A percentile compares a stretch with the other conserved stretches of the same genome.
Evolutionary conservation across 2,113 vertebrate species (phyloP).

Genomic region (Nyctereutes procyonoides): DNA sequence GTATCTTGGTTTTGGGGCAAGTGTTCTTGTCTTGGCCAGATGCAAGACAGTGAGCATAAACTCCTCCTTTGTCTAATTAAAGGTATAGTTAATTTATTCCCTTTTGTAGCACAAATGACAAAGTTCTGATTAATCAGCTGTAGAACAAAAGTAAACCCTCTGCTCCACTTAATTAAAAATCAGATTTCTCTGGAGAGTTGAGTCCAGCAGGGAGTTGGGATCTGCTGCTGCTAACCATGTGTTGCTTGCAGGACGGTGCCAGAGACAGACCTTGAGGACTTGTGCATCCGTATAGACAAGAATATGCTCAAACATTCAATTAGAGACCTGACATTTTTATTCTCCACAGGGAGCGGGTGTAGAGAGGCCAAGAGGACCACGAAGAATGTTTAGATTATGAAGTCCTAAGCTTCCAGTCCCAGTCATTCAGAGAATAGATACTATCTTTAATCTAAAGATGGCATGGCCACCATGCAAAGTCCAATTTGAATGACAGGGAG

Average conservation of each 20-base stretch:
- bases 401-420: background rate
- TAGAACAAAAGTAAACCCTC: conserved; percentile 84
- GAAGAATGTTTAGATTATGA: conserved; percentile 58
- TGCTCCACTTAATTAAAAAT: conserved; percentile 88
- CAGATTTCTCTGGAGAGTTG: conserved; percentile 86
- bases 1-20: conserved; percentile 28
- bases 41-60: conserved; percentile 78
- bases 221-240: conserved; percentile 76
- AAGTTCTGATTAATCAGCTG: conserved; percentile 84
- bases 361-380: conserved; percentile 26
- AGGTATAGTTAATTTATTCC: conserved; percentile 81
- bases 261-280: conserved; percentile 68
- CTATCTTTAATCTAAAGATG: background rate
- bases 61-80: conserved; percentile 83
- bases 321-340: conserved; percentile 52
- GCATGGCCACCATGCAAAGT: background rate
- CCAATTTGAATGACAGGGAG: background rate
- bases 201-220: conserved; percentile 73
- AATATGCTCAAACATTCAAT: conserved; percentile 76
- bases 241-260: conserved; percentile 78
- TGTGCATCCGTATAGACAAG: conserved; percentile 65
- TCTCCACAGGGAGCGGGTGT: conserved; percentile 9
- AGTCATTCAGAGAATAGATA: background rate
- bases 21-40: conserved; percentile 48
- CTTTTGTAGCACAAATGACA: conserved; percentile 79